Base-by-base conservation (phyloP, 2,797 vertebrate genomes). In the Apogon talboti region DNA sequence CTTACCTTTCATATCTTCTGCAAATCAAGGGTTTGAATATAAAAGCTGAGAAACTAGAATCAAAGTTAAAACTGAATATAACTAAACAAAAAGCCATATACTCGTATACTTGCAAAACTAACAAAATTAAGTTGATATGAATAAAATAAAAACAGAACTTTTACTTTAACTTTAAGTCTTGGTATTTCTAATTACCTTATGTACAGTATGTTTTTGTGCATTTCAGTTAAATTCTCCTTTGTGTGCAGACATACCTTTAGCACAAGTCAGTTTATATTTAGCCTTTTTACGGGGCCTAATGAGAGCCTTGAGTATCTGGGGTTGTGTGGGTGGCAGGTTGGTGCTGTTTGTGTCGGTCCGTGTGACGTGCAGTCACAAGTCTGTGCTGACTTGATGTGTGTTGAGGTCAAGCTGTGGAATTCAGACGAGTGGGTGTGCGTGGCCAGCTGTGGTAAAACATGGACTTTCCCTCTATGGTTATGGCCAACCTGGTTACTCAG, bases 381-480 rank as follows among this genome's bases (percentile, higher is more conserved):
- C 72, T 78, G 66, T 46, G 76, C 52, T 61, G 65, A 75, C 74
- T 76, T 77, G 67, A 73, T 87, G 79, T 77, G 81, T 57, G 86
- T 87, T 86, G 86, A 85, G 88, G 85, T 84, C 77, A 19, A 54
- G 66, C 86, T 81, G 74, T 74, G 92, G 92, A 94, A 95, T 95
- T 83, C 86, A 93, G 93, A 94, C 91, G 58, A 71, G 93, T 93
- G 92, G 93, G 93, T 78, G 93, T 85, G 80, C 83, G 87, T 64
- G 89, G 92, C 89, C 81, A 87, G 73, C 67, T 70, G 58, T 77
- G 87, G 89, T 76, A 60, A 79, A 83, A 63, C 52, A 64, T 89
- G 92, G 88, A 91, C 82, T 92, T 91, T 78, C 87, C 85, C 86
- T 71, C 57, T 55, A 56, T 72, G 73, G 80, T 83, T 83, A 73